Evolutionary conservation across 2,888 invertebrate genomes (phyloP).

Genomic region (Gisinianus flammeolus): DNA sequence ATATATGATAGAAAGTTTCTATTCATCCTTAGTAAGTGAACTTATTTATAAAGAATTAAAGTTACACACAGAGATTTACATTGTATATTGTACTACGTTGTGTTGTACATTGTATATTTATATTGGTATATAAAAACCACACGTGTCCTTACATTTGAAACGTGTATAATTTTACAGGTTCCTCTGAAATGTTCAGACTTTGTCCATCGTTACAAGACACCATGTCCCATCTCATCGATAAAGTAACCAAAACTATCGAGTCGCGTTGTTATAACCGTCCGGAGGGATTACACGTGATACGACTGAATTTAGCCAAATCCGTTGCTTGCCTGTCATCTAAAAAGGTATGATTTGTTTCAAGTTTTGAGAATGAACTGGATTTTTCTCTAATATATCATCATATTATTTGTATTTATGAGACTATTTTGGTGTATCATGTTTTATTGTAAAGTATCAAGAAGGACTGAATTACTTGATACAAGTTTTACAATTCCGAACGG

Average conservation of each 20-base stretch:
- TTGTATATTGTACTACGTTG: background rate
- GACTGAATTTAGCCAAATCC: slow-evolving; percentile 1
- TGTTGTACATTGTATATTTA: background rate
- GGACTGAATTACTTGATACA: slow-evolving; percentile 7
- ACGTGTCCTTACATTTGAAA: background rate
- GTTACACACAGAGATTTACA: background rate
- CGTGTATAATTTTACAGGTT: background rate
- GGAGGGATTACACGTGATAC: slow-evolving; percentile 15
- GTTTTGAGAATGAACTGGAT: background rate
- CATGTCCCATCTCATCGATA: background rate
- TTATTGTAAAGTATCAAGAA: slow-evolving; percentile 28
- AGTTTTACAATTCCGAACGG: slow-evolving; percentile 19
- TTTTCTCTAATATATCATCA: no score
- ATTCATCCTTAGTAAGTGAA: background rate
- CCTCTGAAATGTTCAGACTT: slow-evolving; percentile 11
- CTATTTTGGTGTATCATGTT: background rate
- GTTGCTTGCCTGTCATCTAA: slow-evolving; percentile 8
- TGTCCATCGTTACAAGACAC: slow-evolving; percentile 8
- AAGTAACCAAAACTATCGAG: background rate
- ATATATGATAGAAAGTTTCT: slow-evolving; percentile 20
- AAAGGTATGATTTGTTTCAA: background rate
- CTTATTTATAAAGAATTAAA: no score
- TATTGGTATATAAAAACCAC: background rate
- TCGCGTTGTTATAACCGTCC: background rate
- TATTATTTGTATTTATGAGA: background rate